These are phyloP conservation scores for Panthera uncia DNA, from an alignment of 2,113 vertebrate species.

Conservation along the genomic window DNA sequence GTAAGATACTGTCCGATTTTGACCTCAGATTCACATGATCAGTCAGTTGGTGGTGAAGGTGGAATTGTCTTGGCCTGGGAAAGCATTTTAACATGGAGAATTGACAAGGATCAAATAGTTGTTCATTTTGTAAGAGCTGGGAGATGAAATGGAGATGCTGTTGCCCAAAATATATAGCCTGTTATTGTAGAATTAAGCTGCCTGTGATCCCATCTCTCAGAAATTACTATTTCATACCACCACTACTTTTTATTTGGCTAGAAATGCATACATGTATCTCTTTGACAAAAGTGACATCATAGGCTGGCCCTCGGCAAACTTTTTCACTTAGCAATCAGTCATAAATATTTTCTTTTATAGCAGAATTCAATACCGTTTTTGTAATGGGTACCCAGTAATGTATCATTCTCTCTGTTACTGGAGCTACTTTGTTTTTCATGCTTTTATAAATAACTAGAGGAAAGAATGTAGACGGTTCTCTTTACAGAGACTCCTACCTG, in stretches of 20 bases:
- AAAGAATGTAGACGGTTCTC: neutral
- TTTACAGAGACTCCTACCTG: neutral
- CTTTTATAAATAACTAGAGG: neutral
- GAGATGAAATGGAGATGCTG: neutral
- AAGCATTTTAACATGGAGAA: neutral
- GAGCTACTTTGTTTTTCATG: neutral
- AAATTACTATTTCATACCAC: neutral
- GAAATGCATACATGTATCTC: neutral
- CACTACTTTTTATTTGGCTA: neutral
- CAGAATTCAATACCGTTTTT: neutral
- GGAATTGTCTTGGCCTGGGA: rapidly evolving
- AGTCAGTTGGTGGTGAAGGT: neutral
- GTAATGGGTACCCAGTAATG: neutral
- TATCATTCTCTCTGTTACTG: neutral
- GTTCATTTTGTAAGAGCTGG: neutral
- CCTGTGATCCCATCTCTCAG: neutral
- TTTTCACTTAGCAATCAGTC: neutral
- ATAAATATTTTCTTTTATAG: neutral
- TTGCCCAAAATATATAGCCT: neutral
- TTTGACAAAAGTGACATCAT: neutral
- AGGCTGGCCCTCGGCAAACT: neutral
- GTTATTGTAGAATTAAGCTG: neutral
- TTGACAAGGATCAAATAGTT: neutral
- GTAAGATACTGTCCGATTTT: neutral
- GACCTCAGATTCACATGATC: neutral